Evolutionary conservation across 2,888 invertebrate species (phyloP), one percentile per base, ranked within the genome.

Genomic region (Lissonota sp.): DNA sequence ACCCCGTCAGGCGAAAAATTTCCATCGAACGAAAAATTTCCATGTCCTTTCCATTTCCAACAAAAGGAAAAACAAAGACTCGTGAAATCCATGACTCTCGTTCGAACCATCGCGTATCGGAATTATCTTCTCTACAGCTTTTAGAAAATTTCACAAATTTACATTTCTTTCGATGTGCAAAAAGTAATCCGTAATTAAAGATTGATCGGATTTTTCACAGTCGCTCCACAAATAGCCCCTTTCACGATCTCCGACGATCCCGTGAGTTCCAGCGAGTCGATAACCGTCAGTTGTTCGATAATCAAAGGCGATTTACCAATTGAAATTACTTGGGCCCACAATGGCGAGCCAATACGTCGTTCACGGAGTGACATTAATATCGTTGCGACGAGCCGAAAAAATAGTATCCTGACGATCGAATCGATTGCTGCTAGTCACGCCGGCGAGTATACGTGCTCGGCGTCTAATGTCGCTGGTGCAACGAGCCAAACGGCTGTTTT

Each of bases 241-340:
- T 96, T 96, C 91, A 94, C 94, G 88, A 96, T 97, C 87, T 96
- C 96, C 83, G 96, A 96, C 70, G 96, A 96, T 86, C 94, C 96
- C 81, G 95, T 96, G 60, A 96, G 97, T 89, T 96, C 96, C 84
- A 97, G 97, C 46, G 97, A 97, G 81, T 95, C 96, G 78, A 95
- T 96, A 76, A 96, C 96, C 80, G 94, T 96, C 4, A 94, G 95
- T 75, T 97, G 97, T 91, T 94, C 95, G 37, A 95, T 96, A 57
- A 94, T 94, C 84, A 96, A 96, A 91, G 97, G 97, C 37, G 97
- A 97, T 91, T 91, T 96, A 83, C 97, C 97, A 2, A 94, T 97
- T 71, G 94, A 94, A 72, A 91, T 92, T 60, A 78, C 85, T n/a
- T 92, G 92, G 93, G 92, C 90, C 0, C 89, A 93, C 58, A 92